Base-by-base conservation (phyloP, 2,888 invertebrate genomes). In the Busseola fusca region DNA sequence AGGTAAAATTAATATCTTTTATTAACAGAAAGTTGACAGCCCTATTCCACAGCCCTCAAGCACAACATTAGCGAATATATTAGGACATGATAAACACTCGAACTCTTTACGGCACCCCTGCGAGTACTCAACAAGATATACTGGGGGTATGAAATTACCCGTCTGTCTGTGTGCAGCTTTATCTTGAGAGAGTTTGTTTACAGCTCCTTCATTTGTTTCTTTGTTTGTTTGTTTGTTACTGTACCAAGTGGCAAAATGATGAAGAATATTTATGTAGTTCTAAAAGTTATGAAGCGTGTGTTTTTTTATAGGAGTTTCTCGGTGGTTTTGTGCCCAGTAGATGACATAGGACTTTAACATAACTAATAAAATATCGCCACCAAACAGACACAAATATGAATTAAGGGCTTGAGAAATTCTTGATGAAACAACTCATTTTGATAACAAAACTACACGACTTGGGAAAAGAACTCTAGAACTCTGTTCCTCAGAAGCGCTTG, bases 51-150 rank as follows among this genome's bases (percentile, higher is more conserved):
- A 64, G 40, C 9, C 48, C 12, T 37, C 21, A 18, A 42, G 34
- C 52, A 57, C 21, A 68, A 50, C 48, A 66, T 77, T 71, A 71
- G 25, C 52, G 56, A 66, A 66, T 60, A 74, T 71, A 56, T 64
- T 66, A 71, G 59, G 65, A 52, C 42, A 70, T 66, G 69, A 78
- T 81, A 69, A 72, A 69, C 52, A 54, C 30, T 0, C 34, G n/a
- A 42, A 57, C 42, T 37, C 50, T 80, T 68, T 59, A 65, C 42
- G 66, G 68, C 45, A 40, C 75, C 37, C 59, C 25, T 16, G 66
- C 66, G 72, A 65, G 72, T 66, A 58, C 57, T 37, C 58, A 57
- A 64, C 64, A 58, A 70, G 30, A 68, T 64, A 64, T 40, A 30
- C 58, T 74, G 52, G 21, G 40, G 18, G n/a, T 58, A 52, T 63